A percentile compares a stretch with the other conserved stretches of the same genome.
These are phyloP conservation scores for Cataglyphis altisquamis DNA, from an alignment of 2,888 invertebrate species.

Conservation along the genomic window DNA sequence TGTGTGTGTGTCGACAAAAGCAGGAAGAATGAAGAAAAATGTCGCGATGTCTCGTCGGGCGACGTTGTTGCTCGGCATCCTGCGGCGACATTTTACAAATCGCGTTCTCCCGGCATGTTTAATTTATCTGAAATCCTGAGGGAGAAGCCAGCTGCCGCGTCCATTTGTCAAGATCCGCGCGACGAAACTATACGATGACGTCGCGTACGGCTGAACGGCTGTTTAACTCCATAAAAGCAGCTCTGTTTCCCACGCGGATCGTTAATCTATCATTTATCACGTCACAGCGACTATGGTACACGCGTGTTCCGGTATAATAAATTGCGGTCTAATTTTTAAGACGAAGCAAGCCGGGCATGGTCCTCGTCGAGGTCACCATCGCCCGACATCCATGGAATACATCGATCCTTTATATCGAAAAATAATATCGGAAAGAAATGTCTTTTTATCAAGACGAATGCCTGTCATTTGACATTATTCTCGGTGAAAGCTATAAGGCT, in stretches of 20 bases:
- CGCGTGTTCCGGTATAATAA: background rate
- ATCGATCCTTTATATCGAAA: background rate
- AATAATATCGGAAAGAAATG: background rate
- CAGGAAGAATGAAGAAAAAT: slow-evolving; percentile 50
- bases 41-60: slow-evolving; percentile 34
- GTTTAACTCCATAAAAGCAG: slow-evolving; percentile 49
- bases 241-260: slow-evolving; percentile 39
- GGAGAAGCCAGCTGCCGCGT: slow-evolving; percentile 44
- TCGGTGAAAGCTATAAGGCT: background rate
- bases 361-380: background rate
- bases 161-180: slow-evolving; percentile 52
- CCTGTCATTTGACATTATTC: background rate
- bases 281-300: background rate
- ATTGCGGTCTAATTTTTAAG: background rate
- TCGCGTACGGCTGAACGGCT: slow-evolving; percentile 30
- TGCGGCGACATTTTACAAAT: slow-evolving; percentile 63
- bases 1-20: background rate
- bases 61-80: slow-evolving; percentile 23
- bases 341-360: background rate
- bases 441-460: slow-evolving; percentile 5
- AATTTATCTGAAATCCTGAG: slow-evolving; percentile 61
- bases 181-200: slow-evolving; percentile 30
- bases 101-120: slow-evolving; percentile 55
- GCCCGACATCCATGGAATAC: background rate
- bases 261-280: slow-evolving; percentile 47